Percentiles rank a stretch among this genome's conserved stretches.
Conservation (phyloP, 1,140 invertebrate genomes). For the Rhagoletis zephyria region DNA sequence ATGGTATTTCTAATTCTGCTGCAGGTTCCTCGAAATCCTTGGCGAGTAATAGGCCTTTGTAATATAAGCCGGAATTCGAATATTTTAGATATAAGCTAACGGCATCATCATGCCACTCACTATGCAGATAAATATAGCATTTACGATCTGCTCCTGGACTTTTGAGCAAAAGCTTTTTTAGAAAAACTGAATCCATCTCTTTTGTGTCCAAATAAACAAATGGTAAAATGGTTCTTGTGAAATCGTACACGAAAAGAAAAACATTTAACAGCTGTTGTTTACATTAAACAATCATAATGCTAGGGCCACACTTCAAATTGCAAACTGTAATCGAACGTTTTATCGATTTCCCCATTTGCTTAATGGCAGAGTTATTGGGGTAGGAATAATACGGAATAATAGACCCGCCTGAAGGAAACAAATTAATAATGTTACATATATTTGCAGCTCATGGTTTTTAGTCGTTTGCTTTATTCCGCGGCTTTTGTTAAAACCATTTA, state of each 20-base stretch:
- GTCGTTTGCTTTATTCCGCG: too few relatives aligned
- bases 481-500: too few relatives aligned
- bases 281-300: background rate
- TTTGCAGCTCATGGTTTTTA: too few relatives aligned
- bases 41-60: background rate
- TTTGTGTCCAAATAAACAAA: background rate
- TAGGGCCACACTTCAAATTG: too few relatives aligned
- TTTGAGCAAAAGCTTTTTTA: conserved; percentile 22
- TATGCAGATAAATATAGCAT: conserved; percentile 6
- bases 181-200: background rate
- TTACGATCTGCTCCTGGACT: background rate
- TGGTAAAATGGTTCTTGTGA: background rate
- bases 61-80: background rate
- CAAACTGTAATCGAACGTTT: too few relatives aligned
- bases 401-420: too few relatives aligned
- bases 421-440: too few relatives aligned
- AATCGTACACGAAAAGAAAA: background rate
- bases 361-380: too few relatives aligned
- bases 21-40: conserved; percentile 1
- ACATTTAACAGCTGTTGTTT: background rate
- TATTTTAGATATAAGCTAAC: background rate
- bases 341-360: too few relatives aligned
- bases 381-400: too few relatives aligned
- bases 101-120: background rate
- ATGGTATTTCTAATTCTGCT: background rate